phyloP scores from a whole-genome alignment of 2,888 invertebrate genomes.

The Julus scandinavius region DNA sequence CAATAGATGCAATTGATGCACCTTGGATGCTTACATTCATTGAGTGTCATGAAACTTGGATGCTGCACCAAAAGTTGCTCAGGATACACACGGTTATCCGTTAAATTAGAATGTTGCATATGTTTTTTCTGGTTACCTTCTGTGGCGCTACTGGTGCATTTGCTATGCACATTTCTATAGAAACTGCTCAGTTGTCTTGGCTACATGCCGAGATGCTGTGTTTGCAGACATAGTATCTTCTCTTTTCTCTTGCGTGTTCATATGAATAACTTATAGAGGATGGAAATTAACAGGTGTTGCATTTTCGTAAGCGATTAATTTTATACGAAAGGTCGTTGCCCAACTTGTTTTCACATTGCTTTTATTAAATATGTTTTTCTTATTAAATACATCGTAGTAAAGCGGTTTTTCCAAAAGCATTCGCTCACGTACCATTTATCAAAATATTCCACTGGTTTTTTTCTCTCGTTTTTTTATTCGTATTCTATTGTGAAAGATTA shows the following conservation, averaged over 20 bases:
- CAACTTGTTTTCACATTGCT: neutral
- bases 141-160: neutral
- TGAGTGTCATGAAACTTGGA: too few species aligned
- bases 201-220: neutral
- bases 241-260: neutral
- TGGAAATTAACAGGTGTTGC: conserved; percentile 5
- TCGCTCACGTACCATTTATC: neutral
- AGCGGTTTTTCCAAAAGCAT: conserved; percentile 4
- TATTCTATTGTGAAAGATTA: conserved; percentile 17
- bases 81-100: too few species aligned
- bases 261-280: neutral
- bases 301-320: conserved; percentile 25
- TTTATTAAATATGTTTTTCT: conserved; percentile 5
- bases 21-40: too few species aligned
- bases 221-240: neutral
- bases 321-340: conserved; percentile 25
- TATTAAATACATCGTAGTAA: neutral
- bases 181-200: neutral
- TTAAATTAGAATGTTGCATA: neutral
- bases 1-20: too few species aligned
- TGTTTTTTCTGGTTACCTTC: neutral
- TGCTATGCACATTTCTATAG: neutral
- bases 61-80: too few species aligned
- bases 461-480: neutral
- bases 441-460: neutral